Conservation (phyloP, 1,140 invertebrate species). For the Bombus polaris region DNA sequence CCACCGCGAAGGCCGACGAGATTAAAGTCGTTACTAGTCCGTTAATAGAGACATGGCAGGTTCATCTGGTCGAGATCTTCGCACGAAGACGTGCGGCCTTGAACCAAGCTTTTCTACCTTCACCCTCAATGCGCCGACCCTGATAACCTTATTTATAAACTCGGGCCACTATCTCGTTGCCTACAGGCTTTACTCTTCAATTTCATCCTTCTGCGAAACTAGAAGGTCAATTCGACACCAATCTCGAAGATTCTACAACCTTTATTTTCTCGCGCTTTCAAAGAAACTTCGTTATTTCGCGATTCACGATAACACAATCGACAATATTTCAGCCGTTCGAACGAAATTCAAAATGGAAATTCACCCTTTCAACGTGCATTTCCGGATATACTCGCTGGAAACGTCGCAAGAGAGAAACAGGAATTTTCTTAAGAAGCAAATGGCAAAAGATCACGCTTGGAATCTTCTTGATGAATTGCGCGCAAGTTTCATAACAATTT, state of each 20-base stretch:
- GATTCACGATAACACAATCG: too few relatives aligned
- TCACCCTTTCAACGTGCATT: too few relatives aligned
- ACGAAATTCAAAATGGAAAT: too few relatives aligned
- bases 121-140: background rate
- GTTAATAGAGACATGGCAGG: conserved; percentile 30
- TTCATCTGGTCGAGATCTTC: conserved; percentile 19
- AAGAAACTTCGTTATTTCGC: too few relatives aligned
- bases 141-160: conserved; percentile 25
- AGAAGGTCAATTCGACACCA: background rate
- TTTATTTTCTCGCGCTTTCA: background rate
- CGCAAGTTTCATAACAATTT: too few relatives aligned
- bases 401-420: too few relatives aligned
- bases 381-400: too few relatives aligned
- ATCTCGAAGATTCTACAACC: background rate
- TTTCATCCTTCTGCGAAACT: background rate
- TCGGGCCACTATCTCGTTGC: background rate
- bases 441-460: too few relatives aligned
- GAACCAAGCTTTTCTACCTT: conserved; percentile 25
- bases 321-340: too few relatives aligned
- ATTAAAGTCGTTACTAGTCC: conserved; percentile 12
- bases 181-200: background rate
- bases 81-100: background rate
- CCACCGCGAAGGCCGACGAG: background rate
- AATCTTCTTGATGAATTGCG: too few relatives aligned
- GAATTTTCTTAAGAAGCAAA: too few relatives aligned